Base-by-base conservation (phyloP, 2,888 invertebrate species). In the Hirtodrosophila confusa region DNA sequence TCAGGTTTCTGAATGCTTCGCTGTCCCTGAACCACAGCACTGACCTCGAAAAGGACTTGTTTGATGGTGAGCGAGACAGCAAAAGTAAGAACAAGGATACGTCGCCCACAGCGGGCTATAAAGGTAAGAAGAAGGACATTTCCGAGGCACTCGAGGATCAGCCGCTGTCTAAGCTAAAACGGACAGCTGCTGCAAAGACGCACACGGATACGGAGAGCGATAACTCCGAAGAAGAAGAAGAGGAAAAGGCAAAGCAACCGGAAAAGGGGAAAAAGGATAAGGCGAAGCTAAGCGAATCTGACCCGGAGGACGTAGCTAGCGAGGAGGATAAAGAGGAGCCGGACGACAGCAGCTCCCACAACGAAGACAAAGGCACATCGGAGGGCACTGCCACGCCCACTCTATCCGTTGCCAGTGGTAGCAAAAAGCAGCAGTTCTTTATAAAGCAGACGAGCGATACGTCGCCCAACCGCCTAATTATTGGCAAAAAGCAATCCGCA, bases 1-100 rank as follows among this genome's bases (percentile, higher is more conserved):
- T 91, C 1, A 65, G 75, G 24, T 90, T 90, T 48, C 33, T 89
- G 0, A 60, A 72, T 12, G 85, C 82, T 5, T 78, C 87, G 49
- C 48, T 90, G n/a, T 11, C 54, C 1, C 3, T 41, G n/a, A 44
- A 3, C 29, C 58, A 45, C 2, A 29, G 45, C 2, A 54, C 48
- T 23, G 69, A 66, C 7, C 55, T 62, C 23, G 58, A 83, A 3
- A 55, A 43, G 10, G 63, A 48, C 0, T 50, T 56, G n/a, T 1
- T 27, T 0, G 66, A 60, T n/a, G 27, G 37, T 1, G 67, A 67
- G 45, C 39, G 57, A 41, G 63, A 63, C 8, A 47, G 51, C 63
- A 67, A 78, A 37, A 63, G 48, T 8, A 48, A 8, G 3, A 54
- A 68, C 43, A 66, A 54, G 23, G 54, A 49, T 8, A 17, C 41